Evolutionary conservation across 2,797 vertebrate species (phyloP).

Genomic region (Lithobates pipiens): DNA sequence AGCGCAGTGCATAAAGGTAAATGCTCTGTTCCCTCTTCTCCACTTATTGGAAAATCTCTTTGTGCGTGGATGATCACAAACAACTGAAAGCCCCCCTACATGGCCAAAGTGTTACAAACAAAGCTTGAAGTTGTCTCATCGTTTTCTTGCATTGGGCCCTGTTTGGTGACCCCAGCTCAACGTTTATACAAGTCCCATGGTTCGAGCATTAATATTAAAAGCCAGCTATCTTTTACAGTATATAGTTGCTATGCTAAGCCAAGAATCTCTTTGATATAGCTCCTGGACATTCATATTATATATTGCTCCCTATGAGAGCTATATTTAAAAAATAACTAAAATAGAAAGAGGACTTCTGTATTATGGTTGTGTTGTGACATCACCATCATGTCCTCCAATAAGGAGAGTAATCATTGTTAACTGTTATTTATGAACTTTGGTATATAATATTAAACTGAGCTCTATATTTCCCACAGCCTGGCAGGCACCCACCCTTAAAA

Average conservation of each 20-base stretch:
- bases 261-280: not conserved
- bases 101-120: not conserved
- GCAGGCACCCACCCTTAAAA: too few species aligned
- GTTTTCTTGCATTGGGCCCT: not conserved
- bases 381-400: not conserved
- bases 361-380: not conserved
- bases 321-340: not conserved
- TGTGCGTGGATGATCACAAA: too few species aligned
- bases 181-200: not conserved
- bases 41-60: too few species aligned
- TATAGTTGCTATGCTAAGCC: not conserved
- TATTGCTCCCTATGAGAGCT: not conserved
- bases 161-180: not conserved
- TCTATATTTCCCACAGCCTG: too few species aligned
- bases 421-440: not conserved
- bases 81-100: too few species aligned
- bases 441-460: too few species aligned
- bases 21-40: too few species aligned
- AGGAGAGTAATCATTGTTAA: not conserved
- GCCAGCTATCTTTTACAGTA: not conserved
- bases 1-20: too few species aligned
- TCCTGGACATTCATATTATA: not conserved
- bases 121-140: not conserved
- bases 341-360: not conserved
- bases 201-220: not conserved